These are phyloP conservation scores for Chunga burmeisteri DNA, from an alignment of 2,113 vertebrate genomes.

Conservation along the genomic window DNA sequence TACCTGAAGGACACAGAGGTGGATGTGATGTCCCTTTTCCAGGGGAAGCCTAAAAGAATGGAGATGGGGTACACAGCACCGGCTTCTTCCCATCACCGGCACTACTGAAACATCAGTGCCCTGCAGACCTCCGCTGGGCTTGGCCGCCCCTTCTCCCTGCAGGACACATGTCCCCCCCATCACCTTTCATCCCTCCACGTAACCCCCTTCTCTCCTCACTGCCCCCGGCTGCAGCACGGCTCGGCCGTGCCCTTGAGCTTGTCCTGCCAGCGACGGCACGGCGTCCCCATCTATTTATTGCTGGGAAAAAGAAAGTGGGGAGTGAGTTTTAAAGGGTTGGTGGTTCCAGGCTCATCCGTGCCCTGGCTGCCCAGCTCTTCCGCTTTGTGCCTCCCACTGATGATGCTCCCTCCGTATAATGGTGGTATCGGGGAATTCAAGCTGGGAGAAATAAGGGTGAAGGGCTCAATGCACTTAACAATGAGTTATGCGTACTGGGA, in stretches of 20 bases:
- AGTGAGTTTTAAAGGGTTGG: background rate
- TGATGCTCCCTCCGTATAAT: background rate
- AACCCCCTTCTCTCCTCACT: background rate
- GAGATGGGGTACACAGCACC: background rate
- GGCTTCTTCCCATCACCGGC: background rate
- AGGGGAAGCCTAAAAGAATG: background rate
- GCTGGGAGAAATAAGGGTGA: background rate
- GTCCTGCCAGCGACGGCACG: background rate
- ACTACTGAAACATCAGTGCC: background rate
- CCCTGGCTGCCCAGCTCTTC: background rate
- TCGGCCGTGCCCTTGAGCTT: background rate
- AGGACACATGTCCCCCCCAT: fast-evolving
- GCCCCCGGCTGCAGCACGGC: background rate
- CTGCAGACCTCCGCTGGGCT: background rate
- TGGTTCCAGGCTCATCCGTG: fast-evolving
- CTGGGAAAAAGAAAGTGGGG: background rate
- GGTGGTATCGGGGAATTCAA: background rate
- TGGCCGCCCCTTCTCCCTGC: background rate
- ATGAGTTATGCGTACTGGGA: conserved; percentile 7
- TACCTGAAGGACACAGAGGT: conserved; percentile 73
- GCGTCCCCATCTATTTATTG: background rate
- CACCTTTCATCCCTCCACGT: background rate
- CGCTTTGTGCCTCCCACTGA: background rate
- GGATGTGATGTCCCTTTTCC: background rate
- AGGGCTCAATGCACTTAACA: background rate